A percentile compares a stretch with the other conserved stretches of the same genome.
Conservation (phyloP, 2,797 vertebrate species). For the Pangasius sanitwongsei region DNA sequence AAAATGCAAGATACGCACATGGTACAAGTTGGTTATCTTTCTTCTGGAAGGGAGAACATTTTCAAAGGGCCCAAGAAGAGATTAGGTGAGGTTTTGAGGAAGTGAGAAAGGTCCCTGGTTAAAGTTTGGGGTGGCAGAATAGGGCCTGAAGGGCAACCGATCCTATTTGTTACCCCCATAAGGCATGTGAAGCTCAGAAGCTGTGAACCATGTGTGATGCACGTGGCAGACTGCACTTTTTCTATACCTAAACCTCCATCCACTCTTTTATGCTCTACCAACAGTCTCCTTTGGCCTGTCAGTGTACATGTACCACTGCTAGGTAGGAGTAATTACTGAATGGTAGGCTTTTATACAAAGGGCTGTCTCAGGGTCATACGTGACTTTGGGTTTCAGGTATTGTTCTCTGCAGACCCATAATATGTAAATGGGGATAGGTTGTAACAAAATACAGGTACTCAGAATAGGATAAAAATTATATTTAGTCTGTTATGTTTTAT, state of each 20-base stretch:
- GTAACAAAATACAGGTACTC: background rate
- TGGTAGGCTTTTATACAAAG: no score
- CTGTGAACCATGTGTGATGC: constrained; percentile 39
- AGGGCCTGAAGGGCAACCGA: background rate
- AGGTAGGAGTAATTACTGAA: background rate
- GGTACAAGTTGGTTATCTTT: constrained; percentile 52
- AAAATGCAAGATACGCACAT: constrained; percentile 34
- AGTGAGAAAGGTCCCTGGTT: constrained; percentile 22
- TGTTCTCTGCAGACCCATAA: no score
- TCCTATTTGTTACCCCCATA: constrained; percentile 4
- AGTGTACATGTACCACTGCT: background rate
- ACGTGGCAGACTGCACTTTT: constrained; percentile 30
- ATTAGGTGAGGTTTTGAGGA: constrained; percentile 16
- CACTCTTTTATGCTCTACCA: background rate
- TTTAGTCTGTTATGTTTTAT: background rate
- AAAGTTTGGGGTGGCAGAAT: constrained; percentile 3
- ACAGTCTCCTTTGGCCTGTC: background rate
- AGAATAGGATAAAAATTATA: background rate
- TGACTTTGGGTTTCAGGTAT: no score
- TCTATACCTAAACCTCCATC: background rate
- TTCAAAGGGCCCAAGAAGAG: constrained; percentile 42
- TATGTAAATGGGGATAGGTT: no score
- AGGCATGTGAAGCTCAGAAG: constrained; percentile 8
- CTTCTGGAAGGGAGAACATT: constrained; percentile 36
- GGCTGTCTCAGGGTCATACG: no score